Evolutionary conservation across 2,113 vertebrate genomes (phyloP).

Genomic region (Falco punctatus): DNA sequence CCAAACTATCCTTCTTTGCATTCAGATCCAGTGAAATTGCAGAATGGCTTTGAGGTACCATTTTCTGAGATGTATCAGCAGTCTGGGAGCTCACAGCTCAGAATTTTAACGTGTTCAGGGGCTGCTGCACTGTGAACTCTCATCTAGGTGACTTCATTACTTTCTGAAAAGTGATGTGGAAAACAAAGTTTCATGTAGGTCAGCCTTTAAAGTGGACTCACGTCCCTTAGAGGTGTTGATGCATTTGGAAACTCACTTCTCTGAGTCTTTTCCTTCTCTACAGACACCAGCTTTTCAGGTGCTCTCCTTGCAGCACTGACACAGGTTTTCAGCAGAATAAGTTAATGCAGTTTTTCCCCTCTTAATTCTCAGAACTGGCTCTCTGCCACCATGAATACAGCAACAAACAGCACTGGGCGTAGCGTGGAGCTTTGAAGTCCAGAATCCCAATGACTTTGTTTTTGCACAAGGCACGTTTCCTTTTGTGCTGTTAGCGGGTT

Average conservation of each 20-base stretch:
- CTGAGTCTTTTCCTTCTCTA: neutral
- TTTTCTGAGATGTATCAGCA: neutral
- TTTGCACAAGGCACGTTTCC: neutral
- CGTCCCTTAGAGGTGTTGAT: accelerated
- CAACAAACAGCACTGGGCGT: neutral
- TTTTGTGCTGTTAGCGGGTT: neutral
- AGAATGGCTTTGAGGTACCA: neutral
- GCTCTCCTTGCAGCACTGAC: neutral
- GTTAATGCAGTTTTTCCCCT: neutral
- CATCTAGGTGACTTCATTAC: neutral
- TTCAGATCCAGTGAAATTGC: neutral
- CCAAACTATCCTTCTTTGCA: neutral
- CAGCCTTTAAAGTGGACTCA: neutral
- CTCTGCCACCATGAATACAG: neutral
- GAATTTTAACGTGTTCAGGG: neutral
- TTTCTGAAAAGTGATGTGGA: neutral
- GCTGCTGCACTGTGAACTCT: neutral
- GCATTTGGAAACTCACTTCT: neutral
- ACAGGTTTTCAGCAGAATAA: neutral
- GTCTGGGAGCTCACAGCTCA: neutral
- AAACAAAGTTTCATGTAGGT: neutral
- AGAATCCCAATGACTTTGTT: neutral
- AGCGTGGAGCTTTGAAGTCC: neutral
- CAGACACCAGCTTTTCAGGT: neutral
- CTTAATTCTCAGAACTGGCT: neutral